Evolutionary conservation across 2,888 invertebrate species (phyloP).

Genomic region (Schrankia costaestrigalis): DNA sequence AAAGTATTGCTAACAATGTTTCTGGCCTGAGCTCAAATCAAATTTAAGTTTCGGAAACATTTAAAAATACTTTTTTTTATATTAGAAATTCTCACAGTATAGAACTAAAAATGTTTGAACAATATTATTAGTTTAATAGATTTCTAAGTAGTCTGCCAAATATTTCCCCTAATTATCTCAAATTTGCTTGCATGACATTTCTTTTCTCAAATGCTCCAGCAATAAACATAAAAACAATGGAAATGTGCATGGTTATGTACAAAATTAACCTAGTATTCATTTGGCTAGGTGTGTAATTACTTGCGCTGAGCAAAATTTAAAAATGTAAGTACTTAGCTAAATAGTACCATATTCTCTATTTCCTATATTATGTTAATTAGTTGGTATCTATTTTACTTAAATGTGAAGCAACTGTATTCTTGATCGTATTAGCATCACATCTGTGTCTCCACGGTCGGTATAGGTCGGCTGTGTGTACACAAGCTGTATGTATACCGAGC

Average conservation of each 20-base stretch:
- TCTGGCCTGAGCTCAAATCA: too few species aligned
- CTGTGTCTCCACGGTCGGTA: constrained; percentile 7
- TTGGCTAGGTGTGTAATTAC: constrained; percentile 75
- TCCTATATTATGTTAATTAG: constrained; percentile 15
- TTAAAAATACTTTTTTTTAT: too few species aligned
- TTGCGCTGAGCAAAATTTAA: constrained; percentile 76
- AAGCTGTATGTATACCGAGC: too few species aligned
- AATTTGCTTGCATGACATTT: constrained; percentile 43
- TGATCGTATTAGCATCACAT: constrained; percentile 13
- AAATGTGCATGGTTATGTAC: constrained; percentile 46
- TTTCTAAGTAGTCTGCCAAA: constrained; percentile 20
- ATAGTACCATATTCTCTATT: too few species aligned
- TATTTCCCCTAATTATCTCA: constrained; percentile 11
- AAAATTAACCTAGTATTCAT: constrained; percentile 66
- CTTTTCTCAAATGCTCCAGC: constrained; percentile 19
- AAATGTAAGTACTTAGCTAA: constrained; percentile 63
- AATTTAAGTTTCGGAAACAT: too few species aligned
- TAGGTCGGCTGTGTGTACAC: too few species aligned
- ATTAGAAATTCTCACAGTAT: too few species aligned
- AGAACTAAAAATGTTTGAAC: too few species aligned
- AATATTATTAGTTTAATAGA: neutral
- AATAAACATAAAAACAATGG: constrained; percentile 16
- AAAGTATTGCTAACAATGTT: too few species aligned
- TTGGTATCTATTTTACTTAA: constrained; percentile 4
- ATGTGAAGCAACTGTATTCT: constrained; percentile 11